Base-by-base conservation (phyloP, 1,140 invertebrate genomes). In the Amyelois transitella region DNA sequence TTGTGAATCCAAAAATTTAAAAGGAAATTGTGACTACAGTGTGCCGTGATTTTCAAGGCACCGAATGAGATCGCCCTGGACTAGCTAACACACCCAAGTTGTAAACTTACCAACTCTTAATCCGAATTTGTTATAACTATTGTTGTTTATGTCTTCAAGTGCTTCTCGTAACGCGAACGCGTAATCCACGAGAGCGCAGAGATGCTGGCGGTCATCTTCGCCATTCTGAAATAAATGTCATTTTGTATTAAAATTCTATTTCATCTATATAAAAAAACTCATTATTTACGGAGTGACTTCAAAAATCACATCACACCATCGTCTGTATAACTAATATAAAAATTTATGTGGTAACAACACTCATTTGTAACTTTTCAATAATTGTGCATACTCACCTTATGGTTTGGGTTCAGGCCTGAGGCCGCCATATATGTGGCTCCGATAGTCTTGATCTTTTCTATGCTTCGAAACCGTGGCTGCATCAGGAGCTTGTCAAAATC, bases 361-460 rank as follows among this genome's bases (percentile, higher is more conserved):
- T n/a, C n/a, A n/a, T n/a, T n/a, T n/a, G n/a, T n/a, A n/a, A n/a
- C n/a, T n/a, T n/a, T n/a, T n/a, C n/a, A n/a, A n/a, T n/a, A n/a
- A n/a, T n/a, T n/a, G n/a, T n/a, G n/a, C n/a, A n/a, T n/a, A 51
- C 1, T 28, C 14, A 93, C 92, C 74, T 93, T 92, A 77, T 93
- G 90, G 43, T 91, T 92, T 6, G 95, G 92, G 89, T 96, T 97
- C 0, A 99, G 89, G n/a, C 98, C 98, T 12, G 97, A 97, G 2
- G 97, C 98, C 6, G 98, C 98, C 98, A 99, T 99, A 69, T 99
- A 99, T 6, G 97, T 99, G 0, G 93, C 93, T 22, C 97, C 97
- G 22, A 99, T 97, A 0, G 98, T 99, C 89, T 99, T 99, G 44
- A 99, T 99, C 91, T 99, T 99, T 86, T 99, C 98, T 55, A 99